Evolutionary conservation across 1,140 invertebrate species (phyloP).

Genomic region (Drosophila erecta): DNA sequence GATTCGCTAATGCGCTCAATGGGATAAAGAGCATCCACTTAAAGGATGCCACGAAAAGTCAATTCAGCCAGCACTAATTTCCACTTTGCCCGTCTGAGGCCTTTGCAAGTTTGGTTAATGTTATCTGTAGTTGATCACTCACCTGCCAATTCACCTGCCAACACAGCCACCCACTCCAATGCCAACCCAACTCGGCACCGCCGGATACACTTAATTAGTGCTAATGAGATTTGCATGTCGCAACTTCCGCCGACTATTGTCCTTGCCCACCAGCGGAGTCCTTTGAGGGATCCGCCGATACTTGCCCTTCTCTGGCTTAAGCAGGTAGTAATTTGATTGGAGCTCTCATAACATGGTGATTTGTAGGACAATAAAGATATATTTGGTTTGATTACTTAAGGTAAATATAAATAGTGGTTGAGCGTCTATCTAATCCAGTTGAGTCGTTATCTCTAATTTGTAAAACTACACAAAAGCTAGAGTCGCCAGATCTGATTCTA

Average conservation of each 20-base stretch:
- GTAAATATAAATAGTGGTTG: conserved; percentile 34
- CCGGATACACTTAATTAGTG: conserved; percentile 33
- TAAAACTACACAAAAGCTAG: conserved; percentile 11
- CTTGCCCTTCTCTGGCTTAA: background rate
- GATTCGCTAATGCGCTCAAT: conserved; percentile 13
- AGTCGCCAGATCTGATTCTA: conserved; percentile 19
- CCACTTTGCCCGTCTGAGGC: background rate
- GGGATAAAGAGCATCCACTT: conserved; percentile 17
- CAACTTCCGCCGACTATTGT: conserved; percentile 15
- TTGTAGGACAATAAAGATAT: conserved; percentile 17
- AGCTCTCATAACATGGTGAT: background rate
- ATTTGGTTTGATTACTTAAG: conserved; percentile 28
- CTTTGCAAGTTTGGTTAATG: conserved; percentile 14
- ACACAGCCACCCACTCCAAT: background rate
- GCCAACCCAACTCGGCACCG: background rate
- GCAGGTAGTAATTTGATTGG: background rate
- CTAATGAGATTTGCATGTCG: conserved; percentile 58
- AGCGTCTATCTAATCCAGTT: background rate
- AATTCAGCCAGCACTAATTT: conserved; percentile 35
- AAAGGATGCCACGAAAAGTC: conserved; percentile 2
- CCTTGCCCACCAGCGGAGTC: conserved; percentile 11
- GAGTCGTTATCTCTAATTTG: conserved; percentile 13
- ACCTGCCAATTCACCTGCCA: background rate
- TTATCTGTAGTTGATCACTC: conserved; percentile 21
- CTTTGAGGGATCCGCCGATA: background rate